Conservation (phyloP, 2,888 invertebrate genomes). For the Hipparchia sbordonii region DNA sequence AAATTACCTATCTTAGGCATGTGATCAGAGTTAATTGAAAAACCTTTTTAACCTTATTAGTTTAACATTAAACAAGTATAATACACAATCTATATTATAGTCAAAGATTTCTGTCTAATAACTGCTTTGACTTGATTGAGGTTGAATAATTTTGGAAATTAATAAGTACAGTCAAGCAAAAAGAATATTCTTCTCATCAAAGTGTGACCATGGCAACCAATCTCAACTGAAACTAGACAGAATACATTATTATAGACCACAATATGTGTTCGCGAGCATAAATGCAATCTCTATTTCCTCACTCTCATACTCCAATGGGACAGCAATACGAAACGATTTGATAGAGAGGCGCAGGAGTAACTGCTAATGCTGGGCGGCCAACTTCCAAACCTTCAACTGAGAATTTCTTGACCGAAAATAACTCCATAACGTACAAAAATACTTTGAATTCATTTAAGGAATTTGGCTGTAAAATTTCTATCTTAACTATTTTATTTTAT, state of each 20-base stretch:
- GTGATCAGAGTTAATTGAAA: background rate
- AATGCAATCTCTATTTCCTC: too few species aligned
- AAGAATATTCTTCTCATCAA: background rate
- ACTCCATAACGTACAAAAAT: too few species aligned
- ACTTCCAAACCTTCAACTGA: background rate
- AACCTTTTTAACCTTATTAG: background rate
- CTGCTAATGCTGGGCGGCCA: too few species aligned
- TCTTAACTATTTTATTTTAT: constrained; percentile 1
- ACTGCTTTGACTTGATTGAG: too few species aligned
- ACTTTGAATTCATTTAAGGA: background rate
- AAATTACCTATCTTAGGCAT: background rate
- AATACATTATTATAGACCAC: too few species aligned
- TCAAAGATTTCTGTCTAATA: background rate
- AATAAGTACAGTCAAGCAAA: background rate
- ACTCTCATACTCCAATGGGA: too few species aligned
- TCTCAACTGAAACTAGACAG: too few species aligned
- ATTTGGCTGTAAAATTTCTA: background rate
- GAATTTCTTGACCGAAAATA: background rate
- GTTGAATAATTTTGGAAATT: background rate
- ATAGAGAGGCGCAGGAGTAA: too few species aligned
- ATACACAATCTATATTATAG: background rate
- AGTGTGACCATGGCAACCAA: too few species aligned
- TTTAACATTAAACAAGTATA: background rate
- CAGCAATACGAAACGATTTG: too few species aligned
- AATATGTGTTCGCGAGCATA: too few species aligned